A percentile compares a stretch with the other conserved stretches of the same genome.
phyloP scores from a whole-genome alignment of 1,140 invertebrate genomes.

The Thalassaphorura encarpata region DNA sequence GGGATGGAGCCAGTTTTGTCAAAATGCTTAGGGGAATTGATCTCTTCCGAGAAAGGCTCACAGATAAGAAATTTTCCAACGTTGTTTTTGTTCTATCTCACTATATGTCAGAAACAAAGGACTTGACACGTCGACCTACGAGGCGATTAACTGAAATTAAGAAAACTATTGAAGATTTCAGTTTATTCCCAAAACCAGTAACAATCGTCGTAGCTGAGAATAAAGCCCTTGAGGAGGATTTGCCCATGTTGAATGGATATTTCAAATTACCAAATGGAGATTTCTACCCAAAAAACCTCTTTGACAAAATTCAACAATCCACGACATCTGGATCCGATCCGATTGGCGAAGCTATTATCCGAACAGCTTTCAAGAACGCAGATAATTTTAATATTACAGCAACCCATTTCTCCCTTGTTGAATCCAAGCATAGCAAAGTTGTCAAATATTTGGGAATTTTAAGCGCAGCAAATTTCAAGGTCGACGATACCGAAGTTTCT shows the following conservation, averaged over 20 bases:
- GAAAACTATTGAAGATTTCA: conserved; percentile 9
- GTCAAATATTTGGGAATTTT: no score
- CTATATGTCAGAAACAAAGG: conserved; percentile 7
- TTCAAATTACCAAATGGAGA: conserved; percentile 17
- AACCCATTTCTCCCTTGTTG: no score
- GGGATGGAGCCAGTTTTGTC: conserved; percentile 6
- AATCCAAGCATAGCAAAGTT: no score
- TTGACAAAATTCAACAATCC: conserved; percentile 9
- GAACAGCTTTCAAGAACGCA: no score
- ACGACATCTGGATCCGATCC: no score
- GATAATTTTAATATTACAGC: no score
- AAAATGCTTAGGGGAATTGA: conserved; percentile 13
- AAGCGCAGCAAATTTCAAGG: no score
- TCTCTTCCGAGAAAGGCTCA: conserved; percentile 7
- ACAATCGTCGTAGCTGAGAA: conserved; percentile 7
- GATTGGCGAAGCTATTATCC: no score
- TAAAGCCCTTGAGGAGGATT: conserved; percentile 4
- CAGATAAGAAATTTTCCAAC: conserved; percentile 14
- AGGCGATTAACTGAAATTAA: neutral
- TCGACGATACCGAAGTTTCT: no score
- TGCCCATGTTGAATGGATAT: conserved; percentile 5
- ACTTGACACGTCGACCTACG: neutral
- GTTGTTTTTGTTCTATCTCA: conserved; percentile 17
- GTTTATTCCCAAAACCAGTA: conserved; percentile 13
- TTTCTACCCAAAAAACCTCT: conserved; percentile 14